Evolutionary conservation across 2,888 invertebrate genomes (phyloP).

Genomic region (Andrena camellia): DNA sequence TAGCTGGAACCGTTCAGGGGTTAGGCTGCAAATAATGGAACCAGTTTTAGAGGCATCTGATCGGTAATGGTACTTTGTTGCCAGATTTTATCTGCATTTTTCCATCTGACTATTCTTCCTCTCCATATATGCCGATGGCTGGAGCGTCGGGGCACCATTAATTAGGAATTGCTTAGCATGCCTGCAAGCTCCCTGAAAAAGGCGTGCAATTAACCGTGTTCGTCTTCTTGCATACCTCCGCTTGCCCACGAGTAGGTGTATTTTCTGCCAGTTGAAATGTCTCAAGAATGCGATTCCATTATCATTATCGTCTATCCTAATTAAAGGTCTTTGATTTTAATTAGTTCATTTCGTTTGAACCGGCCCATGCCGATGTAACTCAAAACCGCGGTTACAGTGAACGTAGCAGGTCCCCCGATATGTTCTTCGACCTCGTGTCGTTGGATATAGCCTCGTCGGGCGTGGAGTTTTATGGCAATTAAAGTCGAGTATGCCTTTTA

Average conservation of each 20-base stretch:
- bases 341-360: neutral
- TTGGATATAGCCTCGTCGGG: neutral
- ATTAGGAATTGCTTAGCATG: slow-evolving; percentile 41
- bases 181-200: slow-evolving; percentile 23
- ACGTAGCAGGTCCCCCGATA: neutral
- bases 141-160: slow-evolving; percentile 29
- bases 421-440: neutral
- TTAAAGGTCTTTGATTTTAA: slow-evolving; percentile 10
- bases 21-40: slow-evolving; percentile 24
- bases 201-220: slow-evolving; percentile 40
- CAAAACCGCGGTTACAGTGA: neutral
- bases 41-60: slow-evolving; percentile 10
- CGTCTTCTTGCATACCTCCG: slow-evolving; percentile 36
- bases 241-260: slow-evolving; percentile 9
- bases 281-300: slow-evolving; percentile 26
- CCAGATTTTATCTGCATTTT: slow-evolving; percentile 42
- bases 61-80: slow-evolving; percentile 35
- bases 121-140: slow-evolving; percentile 32
- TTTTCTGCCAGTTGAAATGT: slow-evolving; percentile 18
- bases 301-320: slow-evolving; percentile 11
- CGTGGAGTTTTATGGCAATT: neutral
- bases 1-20: neutral
- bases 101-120: slow-evolving; percentile 24
- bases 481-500: neutral
- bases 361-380: neutral